phyloP scores from a whole-genome alignment of 2,888 invertebrate species.

The Nomada hirtipes region DNA sequence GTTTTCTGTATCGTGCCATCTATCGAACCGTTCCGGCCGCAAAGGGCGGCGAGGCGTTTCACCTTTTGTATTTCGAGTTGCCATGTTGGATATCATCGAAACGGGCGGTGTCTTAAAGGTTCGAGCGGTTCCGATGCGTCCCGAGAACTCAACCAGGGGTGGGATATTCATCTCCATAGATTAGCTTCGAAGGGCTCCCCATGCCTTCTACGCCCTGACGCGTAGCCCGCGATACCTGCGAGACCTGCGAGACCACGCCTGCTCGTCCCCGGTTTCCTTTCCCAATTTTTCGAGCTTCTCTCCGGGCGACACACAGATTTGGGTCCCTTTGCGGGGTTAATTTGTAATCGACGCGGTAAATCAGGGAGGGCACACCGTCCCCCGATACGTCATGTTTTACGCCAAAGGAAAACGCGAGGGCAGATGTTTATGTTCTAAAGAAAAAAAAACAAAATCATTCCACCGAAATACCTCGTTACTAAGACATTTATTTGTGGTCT shows the following conservation, averaged over 20 bases:
- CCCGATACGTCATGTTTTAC: neutral
- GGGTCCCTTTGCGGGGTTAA: conserved; percentile 15
- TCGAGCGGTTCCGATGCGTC: conserved; percentile 49
- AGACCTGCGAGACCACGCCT: conserved; percentile 75
- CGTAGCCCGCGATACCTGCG: conserved; percentile 69
- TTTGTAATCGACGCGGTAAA: conserved; percentile 41
- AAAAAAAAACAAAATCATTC: neutral
- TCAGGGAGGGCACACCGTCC: neutral
- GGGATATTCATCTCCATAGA: conserved; percentile 75
- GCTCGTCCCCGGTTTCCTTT: conserved; percentile 40
- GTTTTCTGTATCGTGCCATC: conserved; percentile 55
- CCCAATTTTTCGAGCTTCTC: conserved; percentile 8
- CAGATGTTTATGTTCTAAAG: neutral
- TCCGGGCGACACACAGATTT: conserved; percentile 1
- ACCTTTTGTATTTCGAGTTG: conserved; percentile 57
- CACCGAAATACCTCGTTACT: neutral
- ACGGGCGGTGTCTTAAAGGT: conserved; percentile 67
- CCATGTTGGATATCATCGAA: conserved; percentile 58
- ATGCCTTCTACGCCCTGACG: conserved; percentile 56
- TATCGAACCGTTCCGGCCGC: conserved; percentile 39
- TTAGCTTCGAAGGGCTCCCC: conserved; percentile 63
- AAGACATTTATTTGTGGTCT: conserved; percentile 24
- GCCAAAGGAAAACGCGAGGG: neutral
- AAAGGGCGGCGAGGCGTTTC: conserved; percentile 52
- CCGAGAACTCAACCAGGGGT: conserved; percentile 55